These are phyloP conservation scores for Drosophila bocki DNA, from an alignment of 1,140 invertebrate species.

Conservation along the genomic window DNA sequence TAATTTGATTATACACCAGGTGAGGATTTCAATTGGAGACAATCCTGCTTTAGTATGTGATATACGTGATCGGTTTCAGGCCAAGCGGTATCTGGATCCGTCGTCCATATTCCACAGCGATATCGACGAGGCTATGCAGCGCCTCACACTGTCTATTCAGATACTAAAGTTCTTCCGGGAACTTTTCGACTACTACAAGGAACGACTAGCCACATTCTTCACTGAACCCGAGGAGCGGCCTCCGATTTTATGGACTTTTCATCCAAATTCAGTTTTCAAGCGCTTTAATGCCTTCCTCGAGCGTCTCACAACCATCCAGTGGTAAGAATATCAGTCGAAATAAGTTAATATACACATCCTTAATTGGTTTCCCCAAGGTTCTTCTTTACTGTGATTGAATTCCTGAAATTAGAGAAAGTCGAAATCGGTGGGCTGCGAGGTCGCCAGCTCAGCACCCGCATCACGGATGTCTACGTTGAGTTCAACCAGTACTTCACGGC, in stretches of 20 bases:
- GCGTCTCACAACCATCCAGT: conserved; percentile 92
- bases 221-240: conserved; percentile 74
- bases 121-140: conserved; percentile 93
- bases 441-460: conserved; percentile 91
- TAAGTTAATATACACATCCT: background rate
- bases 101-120: conserved; percentile 96
- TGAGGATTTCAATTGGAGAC: conserved; percentile 60
- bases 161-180: conserved; percentile 88
- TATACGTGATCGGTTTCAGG: conserved; percentile 86
- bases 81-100: conserved; percentile 93
- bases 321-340: conserved; percentile 78
- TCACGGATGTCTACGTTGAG: conserved; percentile 93
- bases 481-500: conserved; percentile 95
- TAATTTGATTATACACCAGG: conserved; percentile 95
- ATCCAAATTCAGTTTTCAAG: conserved; percentile 94
- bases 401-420: conserved; percentile 97
- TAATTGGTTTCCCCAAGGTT: conserved; percentile 87
- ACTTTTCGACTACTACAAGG: conserved; percentile 90
- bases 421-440: conserved; percentile 97
- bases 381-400: conserved; percentile 96
- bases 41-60: background rate
- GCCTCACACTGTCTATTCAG: conserved; percentile 90
- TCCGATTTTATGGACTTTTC: conserved; percentile 92
- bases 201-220: conserved; percentile 88
- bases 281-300: conserved; percentile 94